phyloP scores from a whole-genome alignment of 1,140 invertebrate genomes.

The Aleiodes sp. region DNA sequence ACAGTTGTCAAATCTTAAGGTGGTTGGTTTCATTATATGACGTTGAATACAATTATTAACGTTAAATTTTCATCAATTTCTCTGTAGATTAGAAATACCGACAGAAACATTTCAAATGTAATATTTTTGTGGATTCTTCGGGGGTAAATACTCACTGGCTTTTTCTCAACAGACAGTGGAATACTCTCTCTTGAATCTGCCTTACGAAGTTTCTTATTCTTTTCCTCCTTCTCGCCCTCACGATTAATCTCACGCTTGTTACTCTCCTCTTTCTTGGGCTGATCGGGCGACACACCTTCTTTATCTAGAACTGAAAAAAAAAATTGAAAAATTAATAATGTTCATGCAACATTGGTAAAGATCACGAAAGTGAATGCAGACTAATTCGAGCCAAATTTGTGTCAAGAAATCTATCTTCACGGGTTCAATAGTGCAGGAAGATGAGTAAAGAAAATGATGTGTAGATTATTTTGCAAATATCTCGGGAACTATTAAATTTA shows the following conservation, averaged over 20 bases:
- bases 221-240: constrained; percentile 65
- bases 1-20: no score
- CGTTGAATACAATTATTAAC: constrained; percentile 1
- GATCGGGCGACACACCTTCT: constrained; percentile 52
- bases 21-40: no score
- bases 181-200: constrained; percentile 64
- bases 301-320: constrained; percentile 55
- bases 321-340: constrained; percentile 2
- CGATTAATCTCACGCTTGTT: constrained; percentile 64
- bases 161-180: constrained; percentile 64
- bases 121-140: constrained; percentile 5
- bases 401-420: no score
- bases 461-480: no score
- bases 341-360: no score
- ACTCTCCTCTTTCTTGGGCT: constrained; percentile 59
- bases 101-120: background rate
- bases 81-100: no score
- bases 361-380: no score
- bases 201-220: constrained; percentile 65
- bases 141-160: constrained; percentile 56
- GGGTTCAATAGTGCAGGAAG: no score
- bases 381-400: no score
- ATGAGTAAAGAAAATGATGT: no score
- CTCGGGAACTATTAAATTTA: no score
- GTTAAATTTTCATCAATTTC: no score